These are phyloP conservation scores for Regulus satrapa DNA, from an alignment of 2,113 vertebrate species.

Conservation along the genomic window DNA sequence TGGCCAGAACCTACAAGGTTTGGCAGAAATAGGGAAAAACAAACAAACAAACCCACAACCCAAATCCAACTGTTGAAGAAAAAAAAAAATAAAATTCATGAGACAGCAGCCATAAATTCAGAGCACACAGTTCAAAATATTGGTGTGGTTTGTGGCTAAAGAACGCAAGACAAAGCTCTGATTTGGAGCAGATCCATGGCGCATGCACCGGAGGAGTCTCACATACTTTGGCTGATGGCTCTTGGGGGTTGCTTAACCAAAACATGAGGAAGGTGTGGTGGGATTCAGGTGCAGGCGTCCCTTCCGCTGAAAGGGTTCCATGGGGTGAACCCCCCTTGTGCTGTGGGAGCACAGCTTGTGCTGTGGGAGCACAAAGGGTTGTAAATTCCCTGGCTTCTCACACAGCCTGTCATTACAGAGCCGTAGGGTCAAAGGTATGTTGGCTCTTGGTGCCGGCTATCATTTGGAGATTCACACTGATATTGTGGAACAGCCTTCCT, in stretches of 20 bases:
- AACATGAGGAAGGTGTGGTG: background rate
- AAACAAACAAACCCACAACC: too few relatives aligned
- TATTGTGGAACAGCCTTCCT: accelerated
- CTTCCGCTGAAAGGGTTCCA: background rate
- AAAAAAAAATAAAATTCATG: background rate
- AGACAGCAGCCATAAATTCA: background rate
- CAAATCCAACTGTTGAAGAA: background rate
- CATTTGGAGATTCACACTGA: background rate
- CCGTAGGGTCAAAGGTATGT: background rate
- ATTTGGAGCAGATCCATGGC: accelerated
- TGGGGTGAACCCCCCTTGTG: background rate
- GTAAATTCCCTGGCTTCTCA: background rate
- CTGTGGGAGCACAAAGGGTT: background rate
- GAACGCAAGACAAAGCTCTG: accelerated
- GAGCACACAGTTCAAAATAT: background rate
- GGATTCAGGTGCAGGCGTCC: background rate
- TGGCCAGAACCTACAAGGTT: background rate
- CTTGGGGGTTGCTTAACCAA: accelerated
- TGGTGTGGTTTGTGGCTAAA: accelerated
- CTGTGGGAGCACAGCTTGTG: background rate
- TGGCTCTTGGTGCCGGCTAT: background rate
- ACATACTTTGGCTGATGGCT: background rate
- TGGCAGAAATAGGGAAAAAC: background rate
- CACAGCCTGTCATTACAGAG: background rate
- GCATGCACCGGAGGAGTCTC: accelerated